Conservation (phyloP, 2,888 invertebrate genomes). For the Cynaeus angustus region DNA sequence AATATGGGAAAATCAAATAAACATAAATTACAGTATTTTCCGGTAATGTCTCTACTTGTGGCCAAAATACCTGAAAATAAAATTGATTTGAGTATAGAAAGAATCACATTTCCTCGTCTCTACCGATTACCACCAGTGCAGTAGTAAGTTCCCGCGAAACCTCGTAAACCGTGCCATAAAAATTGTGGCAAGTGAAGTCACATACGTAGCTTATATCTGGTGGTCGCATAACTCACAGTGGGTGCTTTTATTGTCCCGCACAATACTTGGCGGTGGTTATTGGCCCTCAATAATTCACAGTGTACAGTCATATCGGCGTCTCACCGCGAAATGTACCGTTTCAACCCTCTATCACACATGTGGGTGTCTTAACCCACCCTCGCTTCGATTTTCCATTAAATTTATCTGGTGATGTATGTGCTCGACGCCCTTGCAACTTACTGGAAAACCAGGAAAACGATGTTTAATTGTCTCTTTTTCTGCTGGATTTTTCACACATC, state of each 20-base stretch:
- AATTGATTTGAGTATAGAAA: too few species aligned
- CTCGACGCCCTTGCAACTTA: background rate
- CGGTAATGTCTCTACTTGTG: too few species aligned
- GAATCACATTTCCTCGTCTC: too few species aligned
- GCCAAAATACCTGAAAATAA: too few species aligned
- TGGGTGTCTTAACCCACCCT: conserved; percentile 31
- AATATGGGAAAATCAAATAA: too few species aligned
- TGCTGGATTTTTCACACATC: conserved; percentile 38
- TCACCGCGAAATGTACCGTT: conserved; percentile 16
- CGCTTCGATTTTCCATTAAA: conserved; percentile 44
- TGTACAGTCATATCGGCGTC: conserved; percentile 48
- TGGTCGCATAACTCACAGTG: conserved; percentile 45
- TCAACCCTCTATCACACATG: conserved; percentile 38
- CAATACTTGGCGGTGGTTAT: conserved; percentile 58
- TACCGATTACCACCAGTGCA: too few species aligned
- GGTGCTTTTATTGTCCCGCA: conserved; percentile 65
- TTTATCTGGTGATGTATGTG: conserved; percentile 25
- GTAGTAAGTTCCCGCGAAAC: too few species aligned
- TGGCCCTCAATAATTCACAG: conserved; percentile 53
- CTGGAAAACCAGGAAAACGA: background rate
- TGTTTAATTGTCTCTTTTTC: conserved; percentile 4
- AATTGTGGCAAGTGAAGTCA: conserved; percentile 43
- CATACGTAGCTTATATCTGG: conserved; percentile 32
- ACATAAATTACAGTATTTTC: too few species aligned
- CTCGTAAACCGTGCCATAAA: conserved; percentile 32